Evolutionary conservation across 2,888 invertebrate genomes (phyloP), one percentile per base, ranked within the genome.

Genomic region (Gastracanthus pulcherrimus): DNA sequence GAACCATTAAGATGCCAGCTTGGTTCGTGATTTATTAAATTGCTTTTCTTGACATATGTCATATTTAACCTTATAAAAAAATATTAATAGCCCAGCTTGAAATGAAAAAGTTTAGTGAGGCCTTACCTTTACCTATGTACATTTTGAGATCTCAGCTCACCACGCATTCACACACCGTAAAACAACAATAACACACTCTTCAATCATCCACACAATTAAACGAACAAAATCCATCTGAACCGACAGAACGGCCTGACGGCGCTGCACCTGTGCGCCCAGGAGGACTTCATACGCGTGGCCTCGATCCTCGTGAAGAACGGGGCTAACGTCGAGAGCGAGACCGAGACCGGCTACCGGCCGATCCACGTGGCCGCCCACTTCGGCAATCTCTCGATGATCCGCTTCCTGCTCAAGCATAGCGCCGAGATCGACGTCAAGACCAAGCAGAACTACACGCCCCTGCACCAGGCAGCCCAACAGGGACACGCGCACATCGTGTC

Each of bases 401-500:
- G 96, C 80, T 96, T 97, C 90, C 93, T 99, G 76, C 93, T 99
- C 66, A 97, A 97, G 84, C 96, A 97, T 82, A 96, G 96, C 78
- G 98, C 98, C 0, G 96, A 97, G 87, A 97, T 99, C 71, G 95
- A 97, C 84, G 95, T 96, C 3, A 94, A 93, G 60, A 97, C 97
- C 0, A 94, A 94, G 85, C 89, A 91, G 80, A 90, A 89, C 66
- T 98, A 98, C 92, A 99, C 99, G 0, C 98, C 99, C 0, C 93
- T 99, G 16, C 99, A 99, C 93, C 99, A 99, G 91, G 99, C 99
- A 0, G 98, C 99, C 0, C 99, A 99, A 90, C 99, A 99, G 92
- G 99, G 99, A 0, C 99, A 99, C 92, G 97, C 98, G 0, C 94
- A 98, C 87, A 97, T 99, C 84, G 98, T 99, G 74, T 97, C 96